Conservation (phyloP, 1,140 invertebrate species). For the Papilio aristodemus region DNA sequence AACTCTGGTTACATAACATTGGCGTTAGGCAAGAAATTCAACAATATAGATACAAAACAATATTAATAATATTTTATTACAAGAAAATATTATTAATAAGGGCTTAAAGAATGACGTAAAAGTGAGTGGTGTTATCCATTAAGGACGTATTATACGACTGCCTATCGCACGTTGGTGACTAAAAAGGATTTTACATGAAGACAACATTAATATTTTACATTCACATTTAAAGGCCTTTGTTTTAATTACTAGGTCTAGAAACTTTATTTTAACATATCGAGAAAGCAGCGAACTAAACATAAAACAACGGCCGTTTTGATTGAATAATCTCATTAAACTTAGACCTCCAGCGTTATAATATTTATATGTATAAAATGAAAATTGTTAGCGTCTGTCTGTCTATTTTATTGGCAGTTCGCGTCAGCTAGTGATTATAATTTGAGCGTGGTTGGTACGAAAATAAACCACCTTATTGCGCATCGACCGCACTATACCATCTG, state of each 20-base stretch:
- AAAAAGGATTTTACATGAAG: constrained; percentile 1
- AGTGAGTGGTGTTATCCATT: background rate
- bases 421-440: constrained; percentile 25
- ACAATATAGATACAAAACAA: background rate
- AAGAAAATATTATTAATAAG: no score
- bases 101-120: constrained; percentile 9
- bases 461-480: constrained; percentile 14
- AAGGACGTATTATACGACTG: background rate
- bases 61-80: background rate
- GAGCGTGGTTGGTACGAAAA: constrained; percentile 24
- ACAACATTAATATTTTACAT: no score
- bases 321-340: constrained; percentile 21
- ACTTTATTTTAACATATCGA: background rate
- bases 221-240: no score
- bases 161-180: background rate
- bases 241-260: no score
- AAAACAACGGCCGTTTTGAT: background rate
- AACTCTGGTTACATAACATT: background rate
- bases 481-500: constrained; percentile 11
- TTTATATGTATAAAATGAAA: constrained; percentile 7
- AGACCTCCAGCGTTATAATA: constrained; percentile 23
- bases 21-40: constrained; percentile 1
- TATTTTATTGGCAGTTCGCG: constrained; percentile 27
- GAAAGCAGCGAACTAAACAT: constrained; percentile 9
- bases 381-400: background rate